Evolutionary conservation across 2,888 invertebrate species (phyloP), one percentile per base, ranked within the genome.

Genomic region (Drosophila mimica): DNA sequence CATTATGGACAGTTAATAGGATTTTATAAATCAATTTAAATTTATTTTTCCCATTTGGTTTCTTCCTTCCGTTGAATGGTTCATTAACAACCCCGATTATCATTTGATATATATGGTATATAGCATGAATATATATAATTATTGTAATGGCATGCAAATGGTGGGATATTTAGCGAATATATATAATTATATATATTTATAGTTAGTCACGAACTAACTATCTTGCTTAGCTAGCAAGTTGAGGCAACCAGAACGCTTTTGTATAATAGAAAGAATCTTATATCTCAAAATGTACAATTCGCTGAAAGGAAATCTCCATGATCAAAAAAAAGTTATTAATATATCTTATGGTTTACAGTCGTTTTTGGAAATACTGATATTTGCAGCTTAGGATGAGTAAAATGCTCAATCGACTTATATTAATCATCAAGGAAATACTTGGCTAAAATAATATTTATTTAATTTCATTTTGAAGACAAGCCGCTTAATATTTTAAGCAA

Each of bases 41-140:
- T 46, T 67, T 58, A 60, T 51, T 33, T 31, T 62, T 72, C 48
- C 58, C 38, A 48, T 60, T 79, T 73, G 1, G 66, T 72, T 82
- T 74, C 11, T 20, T 49, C 48, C 31, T 74, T 81, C n/a, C 46
- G 58, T 76, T 85, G 49, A 72, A 78, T 60, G 66, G 59, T 61
- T 76, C 17, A 46, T 40, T 49, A 63, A 61, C 51, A 57, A 20
- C 38, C 67, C 79, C 58, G 52, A 43, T 38, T 76, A 46, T 61
- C 11, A 53, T 70, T 66, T 52, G 0, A 28, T 38, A 30, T 46
- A 36, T 51, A 11, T 20, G 31, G 15, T 43, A 15, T 34, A 53
- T 49, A 31, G 70, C 69, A 74, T 65, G 74, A 20, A 33, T 33
- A 13, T 17, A 52, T 43, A 25, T 4, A 53, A 30, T 25, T 38